Conservation (phyloP, 2,888 invertebrate genomes). For the Myopa tessellatipennis region DNA sequence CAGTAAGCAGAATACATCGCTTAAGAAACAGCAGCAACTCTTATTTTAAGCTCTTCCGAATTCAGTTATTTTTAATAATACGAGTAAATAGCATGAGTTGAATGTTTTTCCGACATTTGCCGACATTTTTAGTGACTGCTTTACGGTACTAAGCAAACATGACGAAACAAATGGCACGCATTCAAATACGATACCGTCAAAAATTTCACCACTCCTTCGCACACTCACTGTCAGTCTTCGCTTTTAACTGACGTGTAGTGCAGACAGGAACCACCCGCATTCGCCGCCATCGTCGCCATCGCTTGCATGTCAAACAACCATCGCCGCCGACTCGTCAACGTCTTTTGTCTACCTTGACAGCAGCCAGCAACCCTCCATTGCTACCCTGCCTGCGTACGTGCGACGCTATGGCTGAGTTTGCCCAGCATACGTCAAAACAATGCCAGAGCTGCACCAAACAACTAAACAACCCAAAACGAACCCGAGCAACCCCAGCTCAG, state of each 20-base stretch:
- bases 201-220: background rate
- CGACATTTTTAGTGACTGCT: too few species aligned
- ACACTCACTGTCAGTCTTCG: background rate
- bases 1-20: too few species aligned
- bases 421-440: background rate
- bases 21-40: too few species aligned
- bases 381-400: slow-evolving; percentile 21
- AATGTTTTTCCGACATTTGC: too few species aligned
- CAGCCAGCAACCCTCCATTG: slow-evolving; percentile 30
- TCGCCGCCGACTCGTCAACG: background rate
- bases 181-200: background rate
- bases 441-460: background rate
- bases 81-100: too few species aligned
- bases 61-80: too few species aligned
- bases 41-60: too few species aligned
- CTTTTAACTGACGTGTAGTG: background rate
- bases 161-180: too few species aligned
- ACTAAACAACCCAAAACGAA: slow-evolving; percentile 19
- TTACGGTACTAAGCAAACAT: too few species aligned
- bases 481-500: slow-evolving; percentile 2
- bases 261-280: background rate
- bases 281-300: background rate
- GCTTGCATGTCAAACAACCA: slow-evolving; percentile 23
- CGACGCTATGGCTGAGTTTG: slow-evolving; percentile 14
- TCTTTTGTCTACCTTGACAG: slow-evolving; percentile 3